Percentiles rank a stretch among this genome's conserved stretches.
Evolutionary conservation across 2,113 vertebrate genomes (phyloP).

Genomic region (Rhagologus leucostigma): DNA sequence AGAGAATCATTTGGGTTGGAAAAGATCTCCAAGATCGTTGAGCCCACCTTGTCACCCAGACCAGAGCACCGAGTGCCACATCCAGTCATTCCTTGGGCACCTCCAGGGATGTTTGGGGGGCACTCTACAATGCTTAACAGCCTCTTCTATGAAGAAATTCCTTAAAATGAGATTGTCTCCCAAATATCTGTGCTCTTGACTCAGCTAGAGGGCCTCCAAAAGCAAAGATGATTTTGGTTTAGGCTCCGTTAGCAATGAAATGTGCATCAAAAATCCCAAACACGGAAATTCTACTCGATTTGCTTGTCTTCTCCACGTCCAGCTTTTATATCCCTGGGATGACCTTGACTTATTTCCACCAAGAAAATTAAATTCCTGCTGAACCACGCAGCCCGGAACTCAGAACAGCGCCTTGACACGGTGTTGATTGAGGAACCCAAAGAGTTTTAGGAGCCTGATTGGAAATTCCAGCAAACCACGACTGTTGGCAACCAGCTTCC

Average conservation of each 20-base stretch:
- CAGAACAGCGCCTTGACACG: fast-evolving
- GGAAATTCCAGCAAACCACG: neutral
- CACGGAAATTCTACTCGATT: neutral
- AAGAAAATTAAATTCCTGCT: neutral
- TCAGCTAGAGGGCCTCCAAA: neutral
- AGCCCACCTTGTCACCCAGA: neutral
- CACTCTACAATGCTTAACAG: neutral
- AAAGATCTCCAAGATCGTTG: neutral
- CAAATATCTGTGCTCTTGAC: neutral
- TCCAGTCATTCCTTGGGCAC: neutral
- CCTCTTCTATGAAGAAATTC: neutral
- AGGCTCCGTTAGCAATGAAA: neutral
- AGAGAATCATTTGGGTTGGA: neutral
- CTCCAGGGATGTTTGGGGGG: neutral
- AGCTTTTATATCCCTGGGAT: neutral
- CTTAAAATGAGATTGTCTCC: neutral
- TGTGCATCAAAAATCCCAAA: neutral
- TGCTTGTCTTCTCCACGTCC: neutral
- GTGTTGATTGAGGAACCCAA: neutral
- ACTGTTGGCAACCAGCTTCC: neutral
- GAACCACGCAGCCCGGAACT: neutral
- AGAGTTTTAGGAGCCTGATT: neutral
- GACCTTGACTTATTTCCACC: neutral
- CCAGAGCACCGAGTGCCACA: neutral
- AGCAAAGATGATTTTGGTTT: neutral